Evolutionary conservation across 2,797 vertebrate species (phyloP).

Genomic region (Danio choprae): DNA sequence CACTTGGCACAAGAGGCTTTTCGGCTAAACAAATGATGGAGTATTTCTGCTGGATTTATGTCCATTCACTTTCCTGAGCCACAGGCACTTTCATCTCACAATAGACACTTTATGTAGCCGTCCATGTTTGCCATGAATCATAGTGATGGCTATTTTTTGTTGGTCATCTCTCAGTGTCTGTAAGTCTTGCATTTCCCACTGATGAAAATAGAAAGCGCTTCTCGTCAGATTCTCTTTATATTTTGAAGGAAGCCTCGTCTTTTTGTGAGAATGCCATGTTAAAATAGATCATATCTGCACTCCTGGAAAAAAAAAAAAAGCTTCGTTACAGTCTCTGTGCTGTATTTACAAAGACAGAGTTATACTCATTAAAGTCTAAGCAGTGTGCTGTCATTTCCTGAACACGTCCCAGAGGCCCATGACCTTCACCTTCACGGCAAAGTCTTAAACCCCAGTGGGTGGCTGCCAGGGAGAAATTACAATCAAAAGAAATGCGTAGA

Average conservation of each 20-base stretch:
- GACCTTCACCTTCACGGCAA: constrained; percentile 78
- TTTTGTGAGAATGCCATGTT: constrained; percentile 44
- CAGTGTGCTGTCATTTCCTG: constrained; percentile 79
- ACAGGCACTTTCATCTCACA: constrained; percentile 72
- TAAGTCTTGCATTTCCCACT: constrained; percentile 48
- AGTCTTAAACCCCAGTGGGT: constrained; percentile 72
- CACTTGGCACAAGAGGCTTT: constrained; percentile 69
- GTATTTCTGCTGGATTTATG: constrained; percentile 56
- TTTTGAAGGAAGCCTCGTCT: constrained; percentile 46
- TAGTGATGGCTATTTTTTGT: constrained; percentile 64
- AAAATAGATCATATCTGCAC: constrained; percentile 44
- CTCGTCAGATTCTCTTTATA: constrained; percentile 52
- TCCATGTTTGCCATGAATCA: constrained; percentile 64
- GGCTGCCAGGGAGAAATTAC: constrained; percentile 76
- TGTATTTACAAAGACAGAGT: constrained; percentile 77
- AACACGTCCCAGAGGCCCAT: constrained; percentile 76
- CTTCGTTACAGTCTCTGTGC: constrained; percentile 65
- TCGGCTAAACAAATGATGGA: constrained; percentile 70
- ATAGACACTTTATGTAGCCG: constrained; percentile 73
- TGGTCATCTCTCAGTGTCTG: constrained; percentile 51
- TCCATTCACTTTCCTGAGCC: constrained; percentile 68
- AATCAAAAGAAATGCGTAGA: constrained; percentile 75
- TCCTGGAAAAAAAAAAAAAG: constrained; percentile 63
- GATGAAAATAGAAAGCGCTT: constrained; percentile 49
- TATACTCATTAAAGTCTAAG: constrained; percentile 80